Base-by-base conservation (phyloP, 2,113 vertebrate species). In the Heterotilapia buettikoferi region DNA sequence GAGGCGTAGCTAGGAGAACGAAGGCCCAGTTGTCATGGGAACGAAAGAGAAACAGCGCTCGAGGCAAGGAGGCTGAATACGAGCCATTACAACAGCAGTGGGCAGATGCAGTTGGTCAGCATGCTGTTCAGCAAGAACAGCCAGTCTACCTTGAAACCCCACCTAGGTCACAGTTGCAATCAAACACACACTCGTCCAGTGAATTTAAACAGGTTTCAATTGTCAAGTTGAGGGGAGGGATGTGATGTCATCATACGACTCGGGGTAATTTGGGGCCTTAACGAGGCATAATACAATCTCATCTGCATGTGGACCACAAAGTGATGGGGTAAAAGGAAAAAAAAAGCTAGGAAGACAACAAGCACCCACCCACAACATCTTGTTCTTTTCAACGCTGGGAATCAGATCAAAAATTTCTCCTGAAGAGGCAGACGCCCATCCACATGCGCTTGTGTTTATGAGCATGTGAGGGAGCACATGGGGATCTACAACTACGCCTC, bases 11-110 rank as follows among this genome's bases (percentile, higher is more conserved):
- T 45, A 80, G 59, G 86, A 91, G 91, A 89, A 90, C 53, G 86
- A 82, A 87, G 86, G 82, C 90, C 82, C 54, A 84, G 95, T 95
- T 96, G 94, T 93, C 94, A 94, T 95, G 93, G 94, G 92, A 96
- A 96, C 94, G 21, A 89, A 89, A 91, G 92, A 89, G 91, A 95
- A 93, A 92, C 94, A 88, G 90, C 59, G 92, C 95, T 93, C 3
- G 52, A 93, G 92, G 93, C 93, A 78, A 94, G 91, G 90, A 89
- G 87, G 89, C 90, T 90, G 91, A 92, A 92, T 84, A 86, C 89
- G 82, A 71, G 90, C 90, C 87, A 91, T 91, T 92, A 91, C 91
- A 89, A 86, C 96, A 90, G 88, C 80, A 91, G 92, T 90, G 92
- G 93, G 84, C 92, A 90, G 93, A 91, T 90, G 89, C 86, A 89